phyloP scores from a whole-genome alignment of 2,113 vertebrate species.

The Austrofundulus limnaeus region DNA sequence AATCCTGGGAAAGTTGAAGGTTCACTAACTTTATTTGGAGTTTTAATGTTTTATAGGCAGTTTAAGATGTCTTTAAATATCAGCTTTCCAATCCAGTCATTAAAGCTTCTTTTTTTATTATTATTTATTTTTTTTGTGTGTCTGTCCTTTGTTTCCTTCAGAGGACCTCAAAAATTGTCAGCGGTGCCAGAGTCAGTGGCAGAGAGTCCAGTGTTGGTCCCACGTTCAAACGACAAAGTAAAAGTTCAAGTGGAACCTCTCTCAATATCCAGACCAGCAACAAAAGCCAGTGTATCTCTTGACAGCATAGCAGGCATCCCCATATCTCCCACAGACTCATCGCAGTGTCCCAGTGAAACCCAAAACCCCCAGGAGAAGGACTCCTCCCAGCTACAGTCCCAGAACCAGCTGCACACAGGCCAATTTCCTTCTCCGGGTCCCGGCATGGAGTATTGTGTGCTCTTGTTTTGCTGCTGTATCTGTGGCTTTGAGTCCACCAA shows the following conservation, averaged over 20 bases:
- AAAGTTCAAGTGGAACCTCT: conserved; percentile 54
- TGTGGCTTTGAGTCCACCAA: conserved; percentile 96
- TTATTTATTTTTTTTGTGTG: too few relatives aligned
- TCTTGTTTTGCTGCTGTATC: conserved; percentile 97
- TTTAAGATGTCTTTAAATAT: too few relatives aligned
- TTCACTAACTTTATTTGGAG: too few relatives aligned
- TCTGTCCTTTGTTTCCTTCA: neutral
- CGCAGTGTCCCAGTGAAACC: conserved; percentile 15
- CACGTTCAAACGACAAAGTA: conserved; percentile 70
- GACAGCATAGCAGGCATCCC: conserved; percentile 10
- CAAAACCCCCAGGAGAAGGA: conserved; percentile 19
- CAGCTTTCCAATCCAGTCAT: neutral
- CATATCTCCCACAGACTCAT: conserved; percentile 23
- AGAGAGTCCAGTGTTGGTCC: conserved; percentile 33
- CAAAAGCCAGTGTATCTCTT: neutral
- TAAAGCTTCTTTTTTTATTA: neutral
- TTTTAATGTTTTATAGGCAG: too few relatives aligned
- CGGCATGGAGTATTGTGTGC: conserved; percentile 88
- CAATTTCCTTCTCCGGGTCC: conserved; percentile 18
- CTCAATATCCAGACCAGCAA: conserved; percentile 7
- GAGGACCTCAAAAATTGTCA: conserved; percentile 60
- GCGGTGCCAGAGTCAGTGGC: conserved; percentile 38
- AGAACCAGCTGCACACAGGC: conserved; percentile 28
- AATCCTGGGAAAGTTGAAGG: too few relatives aligned
- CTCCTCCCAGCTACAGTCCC: conserved; percentile 34